These are phyloP conservation scores for Strigamia transsilvanica DNA, from an alignment of 2,888 invertebrate species.

Conservation along the genomic window DNA sequence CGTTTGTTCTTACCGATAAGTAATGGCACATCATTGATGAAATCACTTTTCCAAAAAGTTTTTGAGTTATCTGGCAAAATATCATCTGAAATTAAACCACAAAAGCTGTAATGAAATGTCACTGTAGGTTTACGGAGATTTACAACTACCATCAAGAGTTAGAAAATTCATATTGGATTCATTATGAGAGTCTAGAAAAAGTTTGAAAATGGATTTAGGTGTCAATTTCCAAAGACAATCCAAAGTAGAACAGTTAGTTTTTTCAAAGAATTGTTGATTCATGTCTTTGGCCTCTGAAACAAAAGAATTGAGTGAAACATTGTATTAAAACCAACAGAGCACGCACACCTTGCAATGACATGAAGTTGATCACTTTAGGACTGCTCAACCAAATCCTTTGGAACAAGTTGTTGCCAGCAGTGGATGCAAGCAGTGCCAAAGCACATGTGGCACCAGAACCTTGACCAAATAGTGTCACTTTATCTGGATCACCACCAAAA, in stretches of 20 bases:
- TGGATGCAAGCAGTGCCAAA: neutral
- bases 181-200: neutral
- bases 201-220: neutral
- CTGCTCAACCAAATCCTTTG: neutral
- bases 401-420: neutral
- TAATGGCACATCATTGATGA: neutral
- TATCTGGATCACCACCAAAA: constrained; percentile 4
- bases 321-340: neutral
- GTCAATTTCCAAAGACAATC: neutral
- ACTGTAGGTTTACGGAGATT: no score
- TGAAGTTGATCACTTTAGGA: neutral
- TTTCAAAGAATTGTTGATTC: neutral
- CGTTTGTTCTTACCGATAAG: neutral
- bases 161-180: neutral
- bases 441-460: neutral
- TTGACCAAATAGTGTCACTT: neutral
- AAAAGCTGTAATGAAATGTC: no score
- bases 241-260: neutral
- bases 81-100: neutral
- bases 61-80: neutral
- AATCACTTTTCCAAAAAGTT: neutral
- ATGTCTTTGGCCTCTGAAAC: neutral
- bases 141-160: neutral
- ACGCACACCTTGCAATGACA: neutral
- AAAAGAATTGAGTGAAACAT: neutral